Conservation (phyloP, 2,797 vertebrate species). For the Phrynocephalus guinanensis region DNA sequence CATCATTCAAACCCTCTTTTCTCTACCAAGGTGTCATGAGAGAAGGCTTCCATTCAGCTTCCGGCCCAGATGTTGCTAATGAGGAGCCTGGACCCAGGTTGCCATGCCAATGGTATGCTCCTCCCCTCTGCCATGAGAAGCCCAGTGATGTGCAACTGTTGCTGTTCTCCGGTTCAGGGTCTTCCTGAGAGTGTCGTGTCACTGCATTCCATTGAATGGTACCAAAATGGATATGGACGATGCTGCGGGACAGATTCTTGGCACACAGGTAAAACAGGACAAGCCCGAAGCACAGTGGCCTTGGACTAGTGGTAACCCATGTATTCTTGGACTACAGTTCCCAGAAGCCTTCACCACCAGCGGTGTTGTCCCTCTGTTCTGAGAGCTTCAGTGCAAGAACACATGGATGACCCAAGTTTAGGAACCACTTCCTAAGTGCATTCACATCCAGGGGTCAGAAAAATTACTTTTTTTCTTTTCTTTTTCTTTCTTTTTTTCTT, state of each 20-base stretch:
- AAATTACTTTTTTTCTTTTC: too few species aligned
- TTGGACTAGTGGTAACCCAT: neutral
- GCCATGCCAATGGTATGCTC: slow-evolving; percentile 73
- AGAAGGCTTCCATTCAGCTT: slow-evolving; percentile 68
- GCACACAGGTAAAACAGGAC: too few species aligned
- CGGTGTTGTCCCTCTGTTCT: too few species aligned
- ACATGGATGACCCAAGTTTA: too few species aligned
- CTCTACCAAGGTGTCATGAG: slow-evolving; percentile 49
- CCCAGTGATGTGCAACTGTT: neutral
- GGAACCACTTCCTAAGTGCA: too few species aligned
- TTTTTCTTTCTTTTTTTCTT: too few species aligned
- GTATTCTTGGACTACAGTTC: neutral
- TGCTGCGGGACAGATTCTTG: too few species aligned
- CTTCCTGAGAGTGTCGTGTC: fast-evolving
- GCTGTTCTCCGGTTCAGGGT: fast-evolving
- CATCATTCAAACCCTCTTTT: neutral
- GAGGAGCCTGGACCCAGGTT: slow-evolving; percentile 69
- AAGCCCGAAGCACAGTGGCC: neutral
- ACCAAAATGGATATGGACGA: neutral
- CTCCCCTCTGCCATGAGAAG: slow-evolving; percentile 50
- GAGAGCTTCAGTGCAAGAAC: neutral
- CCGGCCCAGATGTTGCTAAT: slow-evolving; percentile 66
- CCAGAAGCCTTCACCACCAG: neutral
- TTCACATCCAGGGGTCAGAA: too few species aligned
- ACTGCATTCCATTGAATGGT: neutral